A percentile compares a stretch with the other conserved stretches of the same genome.
Conservation (phyloP, 2,113 vertebrate genomes). For the Larimichthys crocea region DNA sequence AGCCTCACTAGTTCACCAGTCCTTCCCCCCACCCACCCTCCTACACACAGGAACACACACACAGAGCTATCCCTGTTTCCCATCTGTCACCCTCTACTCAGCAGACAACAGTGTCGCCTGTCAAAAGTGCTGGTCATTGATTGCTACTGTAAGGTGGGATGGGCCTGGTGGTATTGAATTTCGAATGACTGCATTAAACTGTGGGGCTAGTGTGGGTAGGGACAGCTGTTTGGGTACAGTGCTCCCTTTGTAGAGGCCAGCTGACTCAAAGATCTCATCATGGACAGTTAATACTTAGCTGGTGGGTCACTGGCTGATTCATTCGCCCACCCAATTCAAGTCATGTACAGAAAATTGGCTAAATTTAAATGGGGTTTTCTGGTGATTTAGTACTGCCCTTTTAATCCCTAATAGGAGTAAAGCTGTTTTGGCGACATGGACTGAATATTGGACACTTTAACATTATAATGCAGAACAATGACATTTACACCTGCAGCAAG, state of each 20-base stretch:
- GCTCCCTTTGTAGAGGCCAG: slow-evolving; percentile 58
- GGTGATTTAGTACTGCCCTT: neutral
- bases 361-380: slow-evolving; percentile 12
- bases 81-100: slow-evolving; percentile 78
- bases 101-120: slow-evolving; percentile 73
- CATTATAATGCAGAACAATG: neutral
- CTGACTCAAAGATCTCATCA: slow-evolving; percentile 68
- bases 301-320: slow-evolving; percentile 42
- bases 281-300: slow-evolving; percentile 53
- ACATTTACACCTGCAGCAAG: neutral
- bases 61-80: slow-evolving; percentile 66
- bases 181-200: slow-evolving; percentile 60
- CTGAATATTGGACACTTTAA: neutral
- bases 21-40: slow-evolving; percentile 23
- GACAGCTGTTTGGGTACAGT: slow-evolving; percentile 75
- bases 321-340: slow-evolving; percentile 15
- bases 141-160: slow-evolving; percentile 75
- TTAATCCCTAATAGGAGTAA: neutral
- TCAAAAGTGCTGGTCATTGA: slow-evolving; percentile 78
- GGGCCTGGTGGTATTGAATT: slow-evolving; percentile 62
- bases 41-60: slow-evolving; percentile 33
- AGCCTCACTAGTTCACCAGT: slow-evolving; percentile 59
- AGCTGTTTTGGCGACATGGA: neutral
- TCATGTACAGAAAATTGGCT: neutral
- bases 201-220: slow-evolving; percentile 46